phyloP scores from a whole-genome alignment of 2,113 vertebrate genomes.

The Stegostoma tigrinum region DNA sequence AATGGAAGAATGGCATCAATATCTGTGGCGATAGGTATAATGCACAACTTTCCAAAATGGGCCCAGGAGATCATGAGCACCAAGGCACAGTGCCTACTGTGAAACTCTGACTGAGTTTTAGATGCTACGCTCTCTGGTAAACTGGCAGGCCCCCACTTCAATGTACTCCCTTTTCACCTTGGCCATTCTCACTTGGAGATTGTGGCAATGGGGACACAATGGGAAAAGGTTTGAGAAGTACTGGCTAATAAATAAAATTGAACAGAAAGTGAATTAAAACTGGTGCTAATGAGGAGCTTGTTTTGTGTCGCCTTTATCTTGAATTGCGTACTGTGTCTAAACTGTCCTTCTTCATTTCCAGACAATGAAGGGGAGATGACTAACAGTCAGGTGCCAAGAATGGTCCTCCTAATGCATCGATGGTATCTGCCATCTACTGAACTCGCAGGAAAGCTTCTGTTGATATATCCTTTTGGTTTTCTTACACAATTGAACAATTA shows the following conservation, averaged over 20 bases:
- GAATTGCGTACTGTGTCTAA: not conserved
- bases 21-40: not conserved
- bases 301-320: not conserved
- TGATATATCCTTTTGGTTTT: slow-evolving; percentile 77
- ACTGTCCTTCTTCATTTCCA: slow-evolving; percentile 50
- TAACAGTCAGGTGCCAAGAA: slow-evolving; percentile 72
- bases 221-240: too few relatives aligned
- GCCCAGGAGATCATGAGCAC: too few relatives aligned
- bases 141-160: too few relatives aligned
- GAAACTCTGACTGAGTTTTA: too few relatives aligned
- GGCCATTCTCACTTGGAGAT: too few relatives aligned
- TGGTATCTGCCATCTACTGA: slow-evolving; percentile 92
- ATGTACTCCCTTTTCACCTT: too few relatives aligned
- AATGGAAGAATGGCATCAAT: not conserved
- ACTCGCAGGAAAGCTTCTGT: slow-evolving; percentile 80
- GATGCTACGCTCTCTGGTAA: too few relatives aligned
- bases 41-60: too few relatives aligned
- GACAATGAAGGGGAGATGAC: slow-evolving; percentile 75
- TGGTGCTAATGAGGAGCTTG: not conserved
- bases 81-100: too few relatives aligned
- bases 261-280: not conserved
- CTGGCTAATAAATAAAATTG: not conserved
- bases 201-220: too few relatives aligned
- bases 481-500: too few relatives aligned
- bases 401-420: slow-evolving; percentile 88